A percentile compares a stretch with the other conserved stretches of the same genome.
Conservation (phyloP, 53 echinoderm and acorn worm genomes). For the Echinometra lucunter region DNA sequence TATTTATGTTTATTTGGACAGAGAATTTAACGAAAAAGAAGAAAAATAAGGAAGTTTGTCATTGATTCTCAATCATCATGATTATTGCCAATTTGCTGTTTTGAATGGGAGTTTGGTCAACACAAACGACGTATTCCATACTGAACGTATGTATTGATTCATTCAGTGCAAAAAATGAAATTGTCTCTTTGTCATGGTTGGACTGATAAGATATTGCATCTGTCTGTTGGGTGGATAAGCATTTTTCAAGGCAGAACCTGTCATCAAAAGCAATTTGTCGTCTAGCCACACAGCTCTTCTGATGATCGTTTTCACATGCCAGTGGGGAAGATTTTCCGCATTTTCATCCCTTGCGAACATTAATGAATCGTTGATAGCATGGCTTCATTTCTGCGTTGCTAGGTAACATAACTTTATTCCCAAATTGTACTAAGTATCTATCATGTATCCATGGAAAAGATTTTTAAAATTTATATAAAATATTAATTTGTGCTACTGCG, state of each 20-base stretch:
- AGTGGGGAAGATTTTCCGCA: neutral
- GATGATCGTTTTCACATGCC: slow-evolving; percentile 24
- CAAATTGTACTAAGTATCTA: neutral
- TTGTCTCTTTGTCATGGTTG: neutral
- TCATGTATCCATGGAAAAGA: too few relatives aligned
- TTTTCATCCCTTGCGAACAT: slow-evolving; percentile 27
- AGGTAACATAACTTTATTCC: neutral
- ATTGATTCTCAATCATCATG: too few relatives aligned
- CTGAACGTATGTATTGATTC: neutral
- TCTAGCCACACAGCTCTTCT: neutral
- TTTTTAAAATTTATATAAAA: too few relatives aligned
- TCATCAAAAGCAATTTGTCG: neutral
- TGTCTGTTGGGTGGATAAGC: neutral
- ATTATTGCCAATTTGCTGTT: neutral
- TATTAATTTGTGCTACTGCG: too few relatives aligned
- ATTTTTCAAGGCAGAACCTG: neutral
- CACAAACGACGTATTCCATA: neutral
- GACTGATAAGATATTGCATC: neutral
- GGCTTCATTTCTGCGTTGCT: neutral
- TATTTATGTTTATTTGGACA: too few relatives aligned
- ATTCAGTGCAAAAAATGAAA: neutral
- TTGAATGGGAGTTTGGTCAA: neutral
- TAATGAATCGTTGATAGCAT: slow-evolving; percentile 24
- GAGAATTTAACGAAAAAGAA: too few relatives aligned
- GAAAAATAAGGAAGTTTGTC: too few relatives aligned